phyloP scores from a whole-genome alignment of 2,113 vertebrate genomes.

The Mirza zaza region DNA sequence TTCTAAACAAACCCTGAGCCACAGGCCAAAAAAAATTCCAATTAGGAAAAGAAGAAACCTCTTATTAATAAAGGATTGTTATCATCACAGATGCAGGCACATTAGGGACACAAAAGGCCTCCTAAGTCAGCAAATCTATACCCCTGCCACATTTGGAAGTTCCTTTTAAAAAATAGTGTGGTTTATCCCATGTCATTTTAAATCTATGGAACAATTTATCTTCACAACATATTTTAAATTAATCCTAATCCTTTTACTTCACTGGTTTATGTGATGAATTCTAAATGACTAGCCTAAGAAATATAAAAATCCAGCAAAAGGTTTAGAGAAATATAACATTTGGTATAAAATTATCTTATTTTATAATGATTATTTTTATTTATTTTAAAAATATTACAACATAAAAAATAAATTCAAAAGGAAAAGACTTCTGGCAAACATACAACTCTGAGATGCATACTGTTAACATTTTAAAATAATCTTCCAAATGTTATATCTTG shows the following conservation, averaged over 20 bases:
- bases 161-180: background rate
- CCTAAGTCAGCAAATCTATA: background rate
- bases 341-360: slow-evolving; percentile 20
- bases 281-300: background rate
- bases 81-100: slow-evolving; percentile 26
- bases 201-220: slow-evolving; percentile 33
- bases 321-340: background rate
- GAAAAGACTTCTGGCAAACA: background rate
- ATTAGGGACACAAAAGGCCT: background rate
- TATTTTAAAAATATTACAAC: background rate
- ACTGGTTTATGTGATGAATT: slow-evolving; percentile 10
- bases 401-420: background rate
- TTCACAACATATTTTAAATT: slow-evolving; percentile 42
- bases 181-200: slow-evolving; percentile 17
- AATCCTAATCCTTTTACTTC: background rate
- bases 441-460: background rate
- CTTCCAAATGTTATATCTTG: background rate
- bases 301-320: background rate
- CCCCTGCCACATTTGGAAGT: background rate
- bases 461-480: background rate
- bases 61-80: slow-evolving; percentile 57
- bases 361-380: background rate
- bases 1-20: slow-evolving; percentile 30
- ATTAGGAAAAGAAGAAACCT: slow-evolving; percentile 21
- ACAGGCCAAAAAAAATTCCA: background rate